Evolutionary conservation across 37 sponge, comb jelly and placozoan genomes (phyloP), one percentile per base, ranked within the genome.

Genomic region (Ephydatia muelleri): DNA sequence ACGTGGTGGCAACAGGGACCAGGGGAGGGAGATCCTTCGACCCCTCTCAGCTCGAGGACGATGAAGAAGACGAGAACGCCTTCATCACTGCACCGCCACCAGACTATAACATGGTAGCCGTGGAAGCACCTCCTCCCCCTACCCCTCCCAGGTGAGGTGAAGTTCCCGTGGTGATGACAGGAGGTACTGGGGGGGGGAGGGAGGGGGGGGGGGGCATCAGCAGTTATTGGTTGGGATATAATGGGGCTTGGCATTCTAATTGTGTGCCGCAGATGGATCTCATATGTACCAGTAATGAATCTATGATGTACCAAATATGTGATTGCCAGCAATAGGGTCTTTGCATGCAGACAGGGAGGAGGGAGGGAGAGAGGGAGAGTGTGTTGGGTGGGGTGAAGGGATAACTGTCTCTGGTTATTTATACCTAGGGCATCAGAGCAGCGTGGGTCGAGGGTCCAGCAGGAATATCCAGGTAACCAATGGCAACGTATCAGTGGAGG

Each of bases 41-140:
- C 80, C 77, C 83, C 0, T 33, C 65, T 71, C 86, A 85, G 79
- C 75, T 85, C 68, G 77, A 70, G 33, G 77, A 77, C 47, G 80
- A 80, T 36, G 76, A 81, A 1, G 87, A 87, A 19, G 91, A 89
- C 38, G 88, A 77, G 0, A 70, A 85, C 49, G n/a, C 22, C 13
- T 83, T 93, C 38, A 66, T 82, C 25, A 26, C 80, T 16, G 78
- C 38, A 30, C 83, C 94, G 37, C 94, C 94, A 2, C 94, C 94
- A 25, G 73, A 72, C 37, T 94, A 94, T 37, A 25, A 25, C 13
- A 85, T 85, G 0, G 77, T 88, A 14, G 19, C 57, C 26, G 26
- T 6, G 67, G 75, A 30, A 9, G 22, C 33, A 30, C 85, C 76
- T 16, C 48, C 68, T 34, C 66, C 72, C 29, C n/a, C n/a, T n/a